Percentiles rank a stretch among this genome's conserved stretches.
phyloP scores from a whole-genome alignment of 2,113 vertebrate species.

The Thalassarche chlororhynchos region DNA sequence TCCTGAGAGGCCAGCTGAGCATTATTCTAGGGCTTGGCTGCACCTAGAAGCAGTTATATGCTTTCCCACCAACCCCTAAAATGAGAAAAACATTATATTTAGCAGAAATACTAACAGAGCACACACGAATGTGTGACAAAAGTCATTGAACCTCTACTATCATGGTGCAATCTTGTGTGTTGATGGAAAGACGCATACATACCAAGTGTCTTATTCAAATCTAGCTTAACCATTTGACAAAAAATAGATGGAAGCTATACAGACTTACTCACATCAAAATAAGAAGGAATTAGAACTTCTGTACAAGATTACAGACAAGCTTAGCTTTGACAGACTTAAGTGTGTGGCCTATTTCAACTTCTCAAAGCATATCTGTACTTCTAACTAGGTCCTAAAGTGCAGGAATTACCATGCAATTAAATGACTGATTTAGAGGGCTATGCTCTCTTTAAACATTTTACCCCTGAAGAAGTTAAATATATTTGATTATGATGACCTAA shows the following conservation, averaged over 20 bases:
- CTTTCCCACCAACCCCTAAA: neutral
- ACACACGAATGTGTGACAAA: neutral
- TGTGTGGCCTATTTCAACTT: neutral
- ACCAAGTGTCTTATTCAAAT: neutral
- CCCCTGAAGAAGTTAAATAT: neutral
- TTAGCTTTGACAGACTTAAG: neutral
- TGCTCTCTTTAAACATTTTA: neutral
- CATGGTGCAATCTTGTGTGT: rapidly evolving
- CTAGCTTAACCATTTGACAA: neutral
- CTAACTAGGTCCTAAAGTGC: neutral
- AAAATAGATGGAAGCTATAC: neutral
- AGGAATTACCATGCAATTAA: neutral
- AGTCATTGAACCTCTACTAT: neutral
- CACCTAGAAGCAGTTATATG: neutral
- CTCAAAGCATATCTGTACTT: neutral
- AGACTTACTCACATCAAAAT: neutral
- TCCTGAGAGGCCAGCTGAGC: neutral
- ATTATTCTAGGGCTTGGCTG: neutral
- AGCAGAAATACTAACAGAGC: neutral
- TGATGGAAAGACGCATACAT: neutral
- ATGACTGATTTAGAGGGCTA: neutral
- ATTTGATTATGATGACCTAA: neutral
- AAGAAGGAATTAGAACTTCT: neutral
- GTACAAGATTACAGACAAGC: neutral
- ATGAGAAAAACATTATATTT: neutral